Base-by-base conservation (phyloP, 2,797 vertebrate species). In the Onychomys leucogaster region DNA sequence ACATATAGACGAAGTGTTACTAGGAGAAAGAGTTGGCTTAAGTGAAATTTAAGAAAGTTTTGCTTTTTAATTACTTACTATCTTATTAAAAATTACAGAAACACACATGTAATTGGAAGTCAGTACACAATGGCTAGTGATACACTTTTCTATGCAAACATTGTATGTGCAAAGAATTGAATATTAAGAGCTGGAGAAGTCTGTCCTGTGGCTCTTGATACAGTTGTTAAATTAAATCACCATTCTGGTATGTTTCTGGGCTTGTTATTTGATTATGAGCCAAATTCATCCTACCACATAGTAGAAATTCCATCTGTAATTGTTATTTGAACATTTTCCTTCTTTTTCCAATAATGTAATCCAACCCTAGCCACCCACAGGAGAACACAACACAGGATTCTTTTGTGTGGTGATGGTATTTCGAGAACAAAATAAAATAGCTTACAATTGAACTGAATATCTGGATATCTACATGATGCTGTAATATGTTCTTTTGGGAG, bases 271-370 rank as follows among this genome's bases (percentile, higher is more conserved):
- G 78, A 71, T 90, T 91, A 91, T 95, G 97, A 73, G 65, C 95
- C 87, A 94, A 78, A 95, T 96, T 97, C 87, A 34, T 95, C 37
- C 61, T 93, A 81, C 81, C 71, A 92, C 87, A 94, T 93, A 88
- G 78, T 85, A 95, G 89, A 96, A 97, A 97, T 97, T 97, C 80
- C 76, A 46, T 82, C 41, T 91, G 12, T 87, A 97, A 75, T 97
- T 96, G 95, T 95, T 96, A 96, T 91, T 97, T 94, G 80, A 96
- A 90, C 21, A 49, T 71, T 94, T 86, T 23, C 34, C 17, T 92
- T 49, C 49, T 34, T 90, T 97, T 90, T n/a, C 83, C 81, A 96
- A 75, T 97, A 94, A 96, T 93, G 19, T 52, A 93, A 87, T 94
- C 83, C 91, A 63, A 80, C 92, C 69, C 88, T 94, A 89, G 87